These are phyloP conservation scores for Hymenochirus boettgeri DNA, from an alignment of 2,113 vertebrate species.

Conservation along the genomic window DNA sequence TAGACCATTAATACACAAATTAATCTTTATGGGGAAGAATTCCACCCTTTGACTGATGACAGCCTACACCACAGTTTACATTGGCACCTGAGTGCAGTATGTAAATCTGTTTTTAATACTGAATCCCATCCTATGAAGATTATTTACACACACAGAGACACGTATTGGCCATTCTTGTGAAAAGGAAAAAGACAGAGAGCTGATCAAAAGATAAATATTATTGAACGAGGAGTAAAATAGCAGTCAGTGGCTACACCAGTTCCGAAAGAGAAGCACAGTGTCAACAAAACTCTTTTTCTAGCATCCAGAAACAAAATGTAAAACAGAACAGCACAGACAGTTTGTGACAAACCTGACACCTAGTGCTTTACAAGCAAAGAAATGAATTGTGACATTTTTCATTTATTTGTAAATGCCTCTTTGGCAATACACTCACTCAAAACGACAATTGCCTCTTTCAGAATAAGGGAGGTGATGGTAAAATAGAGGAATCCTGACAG, in stretches of 20 bases:
- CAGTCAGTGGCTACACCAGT: slow-evolving; percentile 68
- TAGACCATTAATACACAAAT: too few relatives aligned
- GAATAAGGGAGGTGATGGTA: slow-evolving; percentile 77
- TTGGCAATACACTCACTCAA: slow-evolving; percentile 85
- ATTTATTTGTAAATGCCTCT: slow-evolving; percentile 99
- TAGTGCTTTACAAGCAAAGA: slow-evolving; percentile 69
- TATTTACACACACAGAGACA: too few relatives aligned
- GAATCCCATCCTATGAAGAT: too few relatives aligned
- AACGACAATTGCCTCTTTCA: slow-evolving; percentile 84
- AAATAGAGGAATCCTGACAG: slow-evolving; percentile 90
- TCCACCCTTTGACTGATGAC: too few relatives aligned
- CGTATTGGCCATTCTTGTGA: not conserved
- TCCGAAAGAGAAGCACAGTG: slow-evolving; percentile 62
- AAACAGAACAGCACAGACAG: slow-evolving; percentile 82
- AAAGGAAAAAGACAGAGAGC: not conserved
- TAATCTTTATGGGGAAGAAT: too few relatives aligned
- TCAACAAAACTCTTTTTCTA: slow-evolving; percentile 71
- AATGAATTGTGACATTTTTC: slow-evolving; percentile 99
- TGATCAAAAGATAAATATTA: slow-evolving; percentile 43
- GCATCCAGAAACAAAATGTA: slow-evolving; percentile 70
- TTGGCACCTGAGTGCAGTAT: too few relatives aligned
- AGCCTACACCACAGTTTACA: too few relatives aligned
- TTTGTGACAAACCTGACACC: slow-evolving; percentile 91
- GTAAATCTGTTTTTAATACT: too few relatives aligned
- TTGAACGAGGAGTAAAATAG: slow-evolving; percentile 68